phyloP scores from a whole-genome alignment of 1,140 invertebrate genomes.

The Aethina tumida region DNA sequence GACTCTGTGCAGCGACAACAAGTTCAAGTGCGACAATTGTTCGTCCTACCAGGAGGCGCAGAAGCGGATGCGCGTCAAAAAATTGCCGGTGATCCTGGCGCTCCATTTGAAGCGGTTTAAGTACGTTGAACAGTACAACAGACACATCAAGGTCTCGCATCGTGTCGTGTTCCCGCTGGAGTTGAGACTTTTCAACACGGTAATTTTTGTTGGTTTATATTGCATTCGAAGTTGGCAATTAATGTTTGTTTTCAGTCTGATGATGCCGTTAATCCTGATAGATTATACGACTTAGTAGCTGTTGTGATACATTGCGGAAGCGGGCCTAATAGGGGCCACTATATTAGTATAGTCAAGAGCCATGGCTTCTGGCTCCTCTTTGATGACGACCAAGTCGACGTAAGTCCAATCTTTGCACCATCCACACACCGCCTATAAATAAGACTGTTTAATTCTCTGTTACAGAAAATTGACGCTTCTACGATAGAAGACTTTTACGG shows the following conservation, averaged over 20 bases:
- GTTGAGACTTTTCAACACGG: constrained; percentile 94
- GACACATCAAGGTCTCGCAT: constrained; percentile 98
- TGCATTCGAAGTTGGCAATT: background rate
- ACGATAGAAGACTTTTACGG: constrained; percentile 99
- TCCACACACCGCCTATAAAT: no score
- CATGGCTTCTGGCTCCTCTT: constrained; percentile 98
- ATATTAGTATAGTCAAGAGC: constrained; percentile 99
- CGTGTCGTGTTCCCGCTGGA: constrained; percentile 98
- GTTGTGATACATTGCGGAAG: constrained; percentile 99
- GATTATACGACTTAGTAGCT: constrained; percentile 95
- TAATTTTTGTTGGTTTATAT: constrained; percentile 40
- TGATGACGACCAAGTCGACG: constrained; percentile 99
- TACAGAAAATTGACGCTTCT: constrained; percentile 96
- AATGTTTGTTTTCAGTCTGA: constrained; percentile 63
- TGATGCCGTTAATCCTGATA: constrained; percentile 94
- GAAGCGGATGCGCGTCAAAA: constrained; percentile 97
- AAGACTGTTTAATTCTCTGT: constrained; percentile 24
- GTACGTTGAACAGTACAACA: constrained; percentile 97
- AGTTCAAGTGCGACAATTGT: constrained; percentile 99
- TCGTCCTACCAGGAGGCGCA: constrained; percentile 91
- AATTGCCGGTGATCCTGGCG: constrained; percentile 93
- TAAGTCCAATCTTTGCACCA: constrained; percentile 48
- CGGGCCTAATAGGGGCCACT: constrained; percentile 97
- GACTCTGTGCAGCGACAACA: constrained; percentile 98
- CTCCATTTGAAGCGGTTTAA: constrained; percentile 98